A percentile compares a stretch with the other conserved stretches of the same genome.
Conservation (phyloP, 2,888 invertebrate species). For the Xanthia icteritia region DNA sequence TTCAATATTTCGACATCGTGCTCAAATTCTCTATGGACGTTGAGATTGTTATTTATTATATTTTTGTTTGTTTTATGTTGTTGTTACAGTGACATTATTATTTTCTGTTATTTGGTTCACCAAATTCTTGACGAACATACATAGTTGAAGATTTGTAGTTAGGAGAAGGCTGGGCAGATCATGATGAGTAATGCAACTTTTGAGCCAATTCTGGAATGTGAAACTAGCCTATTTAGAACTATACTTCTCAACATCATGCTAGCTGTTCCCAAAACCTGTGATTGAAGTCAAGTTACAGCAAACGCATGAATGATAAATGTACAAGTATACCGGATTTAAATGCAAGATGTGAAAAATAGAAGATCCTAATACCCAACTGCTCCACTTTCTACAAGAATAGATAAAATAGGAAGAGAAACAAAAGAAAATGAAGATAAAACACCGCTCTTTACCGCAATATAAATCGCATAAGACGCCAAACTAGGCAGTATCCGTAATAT, state of each 20-base stretch:
- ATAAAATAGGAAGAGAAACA: slow-evolving; percentile 33
- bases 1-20: slow-evolving; percentile 56
- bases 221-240: background rate
- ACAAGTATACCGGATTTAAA: background rate
- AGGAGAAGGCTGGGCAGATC: background rate
- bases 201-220: background rate
- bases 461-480: slow-evolving; percentile 40
- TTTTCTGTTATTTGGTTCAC: background rate
- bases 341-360: background rate
- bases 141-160: background rate
- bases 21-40: slow-evolving; percentile 48
- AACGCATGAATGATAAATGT: background rate
- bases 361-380: slow-evolving; percentile 15
- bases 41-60: slow-evolving; percentile 10
- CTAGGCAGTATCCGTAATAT: slow-evolving; percentile 51
- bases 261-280: background rate
- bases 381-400: slow-evolving; percentile 37
- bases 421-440: slow-evolving; percentile 42
- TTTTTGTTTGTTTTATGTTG: slow-evolving; percentile 18
- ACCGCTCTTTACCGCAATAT: slow-evolving; percentile 40
- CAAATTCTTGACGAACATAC: background rate
- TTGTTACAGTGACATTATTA: background rate
- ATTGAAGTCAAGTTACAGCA: background rate
- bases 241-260: background rate
- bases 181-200: background rate